Evolutionary conservation across 1,140 invertebrate species (phyloP).

Genomic region (Cepaea nemoralis): DNA sequence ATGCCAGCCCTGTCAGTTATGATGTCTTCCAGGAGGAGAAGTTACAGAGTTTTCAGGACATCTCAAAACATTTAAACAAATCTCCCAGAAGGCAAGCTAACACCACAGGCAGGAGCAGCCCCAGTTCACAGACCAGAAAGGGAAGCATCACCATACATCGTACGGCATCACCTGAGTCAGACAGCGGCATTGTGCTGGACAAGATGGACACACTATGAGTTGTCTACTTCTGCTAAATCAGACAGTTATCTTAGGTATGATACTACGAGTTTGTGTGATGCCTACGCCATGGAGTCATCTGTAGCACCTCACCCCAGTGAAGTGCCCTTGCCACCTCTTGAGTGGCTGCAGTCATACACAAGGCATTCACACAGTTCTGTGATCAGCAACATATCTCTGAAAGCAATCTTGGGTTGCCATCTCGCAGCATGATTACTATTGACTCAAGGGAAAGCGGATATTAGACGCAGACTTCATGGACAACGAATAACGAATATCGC

Average conservation of each 20-base stretch:
- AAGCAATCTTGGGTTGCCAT: conserved; percentile 18
- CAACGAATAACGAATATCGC: conserved; percentile 28
- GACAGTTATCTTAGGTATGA: conserved; percentile 12
- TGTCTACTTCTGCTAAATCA: conserved; percentile 28
- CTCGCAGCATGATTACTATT: conserved; percentile 7
- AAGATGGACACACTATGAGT: neutral
- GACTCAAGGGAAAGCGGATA: neutral
- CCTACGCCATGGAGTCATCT: conserved; percentile 32
- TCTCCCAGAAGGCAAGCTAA: conserved; percentile 13
- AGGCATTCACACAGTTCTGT: neutral
- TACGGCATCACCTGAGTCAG: neutral
- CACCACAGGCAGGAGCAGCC: neutral
- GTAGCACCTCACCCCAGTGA: conserved; percentile 32
- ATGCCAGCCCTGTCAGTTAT: conserved; percentile 20
- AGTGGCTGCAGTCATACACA: conserved; percentile 20
- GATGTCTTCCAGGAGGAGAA: conserved; percentile 24
- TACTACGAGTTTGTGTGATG: conserved; percentile 5
- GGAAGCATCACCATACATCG: neutral
- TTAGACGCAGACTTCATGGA: conserved; percentile 15
- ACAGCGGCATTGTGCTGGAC: neutral
- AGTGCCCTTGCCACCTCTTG: conserved; percentile 24
- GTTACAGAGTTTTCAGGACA: neutral
- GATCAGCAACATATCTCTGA: neutral
- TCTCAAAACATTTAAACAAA: conserved; percentile 13
- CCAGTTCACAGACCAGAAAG: neutral